Evolutionary conservation across 2,888 invertebrate species (phyloP).

Genomic region (Lycaena phlaeas): DNA sequence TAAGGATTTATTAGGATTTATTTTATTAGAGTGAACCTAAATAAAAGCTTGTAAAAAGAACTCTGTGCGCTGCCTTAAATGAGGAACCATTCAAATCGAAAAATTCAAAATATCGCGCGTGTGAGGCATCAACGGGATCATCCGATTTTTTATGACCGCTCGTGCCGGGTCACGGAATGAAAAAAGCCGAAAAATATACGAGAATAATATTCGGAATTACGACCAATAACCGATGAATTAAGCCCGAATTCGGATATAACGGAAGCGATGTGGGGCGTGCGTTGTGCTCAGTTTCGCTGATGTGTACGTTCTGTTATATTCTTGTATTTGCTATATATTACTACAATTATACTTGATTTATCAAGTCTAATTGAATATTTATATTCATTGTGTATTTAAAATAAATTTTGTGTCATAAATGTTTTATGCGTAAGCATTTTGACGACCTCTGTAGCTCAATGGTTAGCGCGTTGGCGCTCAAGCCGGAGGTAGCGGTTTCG

Average conservation of each 20-base stretch:
- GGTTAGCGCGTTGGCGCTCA: no score
- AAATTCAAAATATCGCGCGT: slow-evolving; percentile 33
- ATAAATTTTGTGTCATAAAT: no score
- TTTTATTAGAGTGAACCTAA: no score
- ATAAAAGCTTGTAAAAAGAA: no score
- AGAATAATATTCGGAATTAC: slow-evolving; percentile 54
- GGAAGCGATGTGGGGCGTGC: slow-evolving; percentile 14
- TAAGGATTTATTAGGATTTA: no score
- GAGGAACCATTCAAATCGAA: slow-evolving; percentile 31
- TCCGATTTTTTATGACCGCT: slow-evolving; percentile 53
- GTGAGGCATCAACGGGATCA: slow-evolving; percentile 58
- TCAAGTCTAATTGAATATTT: no score
- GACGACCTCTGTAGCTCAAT: no score
- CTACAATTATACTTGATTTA: no score
- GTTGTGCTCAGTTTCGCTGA: background rate
- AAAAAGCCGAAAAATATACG: slow-evolving; percentile 52
- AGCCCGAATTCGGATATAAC: slow-evolving; percentile 23
- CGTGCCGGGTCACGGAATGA: slow-evolving; percentile 22
- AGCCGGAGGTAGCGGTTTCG: no score
- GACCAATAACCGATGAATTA: slow-evolving; percentile 54
- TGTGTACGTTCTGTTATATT: background rate
- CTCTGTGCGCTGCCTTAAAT: background rate
- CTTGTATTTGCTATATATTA: background rate
- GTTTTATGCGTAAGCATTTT: no score
- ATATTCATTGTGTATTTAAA: no score